Evolutionary conservation across 2,113 vertebrate species (phyloP).

Genomic region (Girardinichthys multiradiatus): DNA sequence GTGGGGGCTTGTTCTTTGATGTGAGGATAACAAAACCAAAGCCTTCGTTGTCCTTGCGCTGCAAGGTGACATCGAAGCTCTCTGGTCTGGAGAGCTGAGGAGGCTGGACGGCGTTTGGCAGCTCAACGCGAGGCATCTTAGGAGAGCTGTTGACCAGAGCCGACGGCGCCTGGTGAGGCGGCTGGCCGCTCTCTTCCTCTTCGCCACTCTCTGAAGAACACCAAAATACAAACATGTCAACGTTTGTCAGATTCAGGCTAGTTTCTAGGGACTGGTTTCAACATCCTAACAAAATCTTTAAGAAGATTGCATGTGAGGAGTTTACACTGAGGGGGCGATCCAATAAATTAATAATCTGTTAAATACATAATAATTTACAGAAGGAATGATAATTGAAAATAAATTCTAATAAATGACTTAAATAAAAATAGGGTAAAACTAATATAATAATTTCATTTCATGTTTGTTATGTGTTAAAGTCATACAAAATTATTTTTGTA

Average conservation of each 20-base stretch:
- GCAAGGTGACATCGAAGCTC: constrained; percentile 89
- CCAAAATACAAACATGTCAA: neutral
- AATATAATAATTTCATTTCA: too few species aligned
- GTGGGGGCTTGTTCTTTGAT: constrained; percentile 95
- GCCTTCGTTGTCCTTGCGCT: constrained; percentile 92
- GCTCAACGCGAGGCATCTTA: constrained; percentile 69
- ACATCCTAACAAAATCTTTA: neutral
- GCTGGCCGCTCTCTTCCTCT: constrained; percentile 60
- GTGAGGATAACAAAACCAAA: constrained; percentile 98
- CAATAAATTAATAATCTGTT: neutral
- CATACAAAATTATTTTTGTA: too few species aligned
- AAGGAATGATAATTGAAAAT: too few species aligned
- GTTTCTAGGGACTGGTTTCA: neutral
- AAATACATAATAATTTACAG: too few species aligned
- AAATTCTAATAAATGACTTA: too few species aligned
- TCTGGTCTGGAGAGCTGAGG: constrained; percentile 65
- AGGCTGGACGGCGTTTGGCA: constrained; percentile 41
- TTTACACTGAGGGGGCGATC: neutral
- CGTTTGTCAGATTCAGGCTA: neutral
- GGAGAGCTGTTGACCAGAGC: constrained; percentile 83
- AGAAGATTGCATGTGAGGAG: neutral
- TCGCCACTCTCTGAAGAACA: constrained; percentile 51
- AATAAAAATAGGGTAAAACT: too few species aligned
- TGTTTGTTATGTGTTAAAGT: too few species aligned
- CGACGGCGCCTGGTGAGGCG: constrained; percentile 46